phyloP scores from a whole-genome alignment of 2,797 vertebrate genomes.

The Hippocampus kuda region DNA sequence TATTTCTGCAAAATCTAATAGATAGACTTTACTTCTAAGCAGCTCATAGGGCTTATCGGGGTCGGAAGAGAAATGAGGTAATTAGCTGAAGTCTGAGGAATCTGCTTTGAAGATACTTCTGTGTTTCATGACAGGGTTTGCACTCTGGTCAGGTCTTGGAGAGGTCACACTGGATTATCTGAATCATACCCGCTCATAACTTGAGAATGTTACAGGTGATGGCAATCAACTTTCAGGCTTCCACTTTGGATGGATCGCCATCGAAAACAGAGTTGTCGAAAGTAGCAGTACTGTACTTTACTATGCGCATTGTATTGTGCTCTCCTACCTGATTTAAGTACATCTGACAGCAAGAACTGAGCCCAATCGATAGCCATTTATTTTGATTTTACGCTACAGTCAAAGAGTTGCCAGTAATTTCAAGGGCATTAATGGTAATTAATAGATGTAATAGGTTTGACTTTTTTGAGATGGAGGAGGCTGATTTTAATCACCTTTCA shows the following conservation, averaged over 20 bases:
- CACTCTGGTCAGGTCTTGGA: constrained; percentile 17
- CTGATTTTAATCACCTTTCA: constrained; percentile 1
- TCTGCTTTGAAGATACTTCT: constrained; percentile 7
- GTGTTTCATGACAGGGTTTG: constrained; percentile 30
- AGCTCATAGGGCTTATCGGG: constrained; percentile 15
- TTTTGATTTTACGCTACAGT: constrained; percentile 28
- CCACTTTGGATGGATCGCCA: constrained; percentile 14
- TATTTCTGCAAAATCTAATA: background rate
- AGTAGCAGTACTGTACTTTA: background rate
- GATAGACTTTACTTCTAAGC: background rate
- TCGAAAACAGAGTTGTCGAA: background rate
- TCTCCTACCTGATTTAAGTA: constrained; percentile 31
- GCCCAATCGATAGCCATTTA: constrained; percentile 38
- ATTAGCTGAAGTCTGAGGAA: constrained; percentile 35
- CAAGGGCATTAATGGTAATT: background rate
- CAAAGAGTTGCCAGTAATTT: constrained; percentile 1
- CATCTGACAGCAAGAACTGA: constrained; percentile 45
- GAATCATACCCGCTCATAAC: constrained; percentile 8
- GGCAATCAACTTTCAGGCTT: background rate
- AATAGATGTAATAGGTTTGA: constrained; percentile 3
- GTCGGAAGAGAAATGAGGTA: constrained; percentile 28
- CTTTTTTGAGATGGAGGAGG: background rate
- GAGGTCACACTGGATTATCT: constrained; percentile 15
- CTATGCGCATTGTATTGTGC: background rate
- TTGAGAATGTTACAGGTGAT: background rate